Evolutionary conservation across 2,888 invertebrate species (phyloP).

Genomic region (Tryphoninae sp.): DNA sequence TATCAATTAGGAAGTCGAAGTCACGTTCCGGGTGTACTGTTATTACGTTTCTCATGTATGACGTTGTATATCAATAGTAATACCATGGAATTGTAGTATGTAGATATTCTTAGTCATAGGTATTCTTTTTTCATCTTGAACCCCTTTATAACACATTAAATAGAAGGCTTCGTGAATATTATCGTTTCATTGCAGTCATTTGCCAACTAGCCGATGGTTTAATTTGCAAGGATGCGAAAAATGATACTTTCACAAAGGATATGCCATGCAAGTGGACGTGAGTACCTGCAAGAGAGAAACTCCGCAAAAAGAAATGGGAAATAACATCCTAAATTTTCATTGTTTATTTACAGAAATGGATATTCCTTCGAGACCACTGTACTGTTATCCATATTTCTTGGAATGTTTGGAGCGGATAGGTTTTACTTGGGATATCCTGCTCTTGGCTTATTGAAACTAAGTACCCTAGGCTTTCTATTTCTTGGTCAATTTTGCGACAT

Average conservation of each 20-base stretch:
- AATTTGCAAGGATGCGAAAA: slow-evolving; percentile 90
- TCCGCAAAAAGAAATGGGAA: neutral
- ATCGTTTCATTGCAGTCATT: slow-evolving; percentile 83
- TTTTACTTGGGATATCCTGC: slow-evolving; percentile 99
- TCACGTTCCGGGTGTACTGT: too few relatives aligned
- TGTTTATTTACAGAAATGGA: slow-evolving; percentile 89
- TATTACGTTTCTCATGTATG: too few relatives aligned
- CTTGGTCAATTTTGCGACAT: slow-evolving; percentile 97
- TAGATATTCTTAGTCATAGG: too few relatives aligned
- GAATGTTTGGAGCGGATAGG: slow-evolving; percentile 98
- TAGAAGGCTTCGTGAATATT: neutral
- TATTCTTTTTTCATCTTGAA: too few relatives aligned
- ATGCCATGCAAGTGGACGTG: slow-evolving; percentile 97
- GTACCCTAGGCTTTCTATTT: slow-evolving; percentile 98
- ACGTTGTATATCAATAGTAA: too few relatives aligned
- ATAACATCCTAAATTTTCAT: slow-evolving; percentile 17
- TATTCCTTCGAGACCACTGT: slow-evolving; percentile 96
- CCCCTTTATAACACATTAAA: too few relatives aligned
- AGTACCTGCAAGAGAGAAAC: slow-evolving; percentile 79
- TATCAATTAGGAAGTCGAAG: too few relatives aligned
- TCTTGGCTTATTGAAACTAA: slow-evolving; percentile 95
- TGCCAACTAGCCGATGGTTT: slow-evolving; percentile 93
- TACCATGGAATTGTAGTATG: too few relatives aligned
- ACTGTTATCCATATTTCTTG: slow-evolving; percentile 96
- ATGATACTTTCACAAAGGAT: slow-evolving; percentile 90